phyloP scores from a whole-genome alignment of 1,140 invertebrate genomes.

The Orussus abietinus region DNA sequence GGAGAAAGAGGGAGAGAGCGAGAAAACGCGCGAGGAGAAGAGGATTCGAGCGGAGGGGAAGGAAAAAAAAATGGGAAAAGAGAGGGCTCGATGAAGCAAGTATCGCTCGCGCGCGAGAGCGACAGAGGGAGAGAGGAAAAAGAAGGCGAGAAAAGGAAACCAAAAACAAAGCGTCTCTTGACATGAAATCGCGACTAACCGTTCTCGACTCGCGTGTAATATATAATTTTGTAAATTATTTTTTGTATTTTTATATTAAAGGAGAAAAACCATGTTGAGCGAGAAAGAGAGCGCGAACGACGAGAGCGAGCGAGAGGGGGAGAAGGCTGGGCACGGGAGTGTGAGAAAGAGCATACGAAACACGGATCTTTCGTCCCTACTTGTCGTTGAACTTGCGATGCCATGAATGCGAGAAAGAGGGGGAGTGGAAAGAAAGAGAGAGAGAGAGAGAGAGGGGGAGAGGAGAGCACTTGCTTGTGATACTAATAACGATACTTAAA shows the following conservation, averaged over 20 bases:
- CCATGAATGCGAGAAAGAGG: constrained; percentile 11
- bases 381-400: too few relatives aligned
- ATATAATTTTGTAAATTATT: constrained; percentile 33
- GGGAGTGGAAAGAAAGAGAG: constrained; percentile 12
- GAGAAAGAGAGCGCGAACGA: constrained; percentile 3
- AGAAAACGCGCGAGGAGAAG: too few relatives aligned
- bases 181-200: constrained; percentile 27
- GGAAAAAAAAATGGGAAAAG: too few relatives aligned
- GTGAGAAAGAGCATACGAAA: constrained; percentile 6
- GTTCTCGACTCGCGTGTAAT: constrained; percentile 20
- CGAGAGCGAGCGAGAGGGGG: constrained; percentile 7
- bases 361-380: too few relatives aligned
- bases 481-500: constrained; percentile 1
- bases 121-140: too few relatives aligned
- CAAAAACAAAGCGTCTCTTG: constrained; percentile 30
- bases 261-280: constrained; percentile 19
- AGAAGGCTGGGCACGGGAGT: constrained; percentile 1
- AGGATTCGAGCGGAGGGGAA: too few relatives aligned
- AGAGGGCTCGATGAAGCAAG: too few relatives aligned
- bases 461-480: constrained; percentile 8
- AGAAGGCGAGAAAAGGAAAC: too few relatives aligned
- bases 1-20: too few relatives aligned
- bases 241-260: constrained; percentile 33
- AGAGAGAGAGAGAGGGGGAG: constrained; percentile 1
- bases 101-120: too few relatives aligned